A percentile compares a stretch with the other conserved stretches of the same genome.
phyloP scores from a whole-genome alignment of 2,797 vertebrate genomes.

The Artibeus jamaicensis region DNA sequence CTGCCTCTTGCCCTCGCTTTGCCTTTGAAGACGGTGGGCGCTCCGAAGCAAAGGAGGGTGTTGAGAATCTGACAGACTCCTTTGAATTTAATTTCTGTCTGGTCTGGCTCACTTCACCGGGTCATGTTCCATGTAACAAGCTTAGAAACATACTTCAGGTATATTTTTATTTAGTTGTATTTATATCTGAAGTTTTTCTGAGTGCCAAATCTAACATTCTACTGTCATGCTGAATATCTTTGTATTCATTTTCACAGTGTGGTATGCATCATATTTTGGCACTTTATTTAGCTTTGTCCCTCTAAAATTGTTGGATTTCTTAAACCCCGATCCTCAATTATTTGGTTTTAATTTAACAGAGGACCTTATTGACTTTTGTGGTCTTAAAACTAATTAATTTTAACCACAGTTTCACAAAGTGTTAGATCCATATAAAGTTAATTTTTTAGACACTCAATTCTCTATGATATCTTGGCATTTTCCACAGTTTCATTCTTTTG shows the following conservation, averaged over 20 bases:
- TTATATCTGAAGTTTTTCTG: not conserved
- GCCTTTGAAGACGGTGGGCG: not conserved
- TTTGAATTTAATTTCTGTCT: slow-evolving; percentile 11
- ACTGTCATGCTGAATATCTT: not conserved
- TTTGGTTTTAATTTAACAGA: slow-evolving; percentile 50
- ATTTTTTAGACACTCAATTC: not conserved
- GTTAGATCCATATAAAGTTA: not conserved
- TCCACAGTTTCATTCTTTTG: not conserved
- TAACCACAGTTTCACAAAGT: slow-evolving; percentile 6
- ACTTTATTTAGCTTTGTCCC: slow-evolving; percentile 20
- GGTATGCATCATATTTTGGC: slow-evolving; percentile 27
- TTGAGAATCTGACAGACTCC: not conserved
- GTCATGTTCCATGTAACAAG: slow-evolving; percentile 10
- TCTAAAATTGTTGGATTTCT: not conserved
- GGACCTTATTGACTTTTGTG: slow-evolving; percentile 17
- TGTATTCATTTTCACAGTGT: not conserved
- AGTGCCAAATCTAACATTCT: not conserved
- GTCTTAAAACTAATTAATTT: slow-evolving; percentile 40
- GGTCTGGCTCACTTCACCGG: not conserved
- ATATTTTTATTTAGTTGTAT: not conserved
- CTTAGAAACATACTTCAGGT: not conserved
- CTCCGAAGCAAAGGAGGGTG: not conserved
- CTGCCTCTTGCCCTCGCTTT: not conserved
- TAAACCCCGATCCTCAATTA: slow-evolving; percentile 29
- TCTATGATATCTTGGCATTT: not conserved